Evolutionary conservation across 2,113 vertebrate genomes (phyloP), one percentile per base, ranked within the genome.

Genomic region (Capreolus pygargus): DNA sequence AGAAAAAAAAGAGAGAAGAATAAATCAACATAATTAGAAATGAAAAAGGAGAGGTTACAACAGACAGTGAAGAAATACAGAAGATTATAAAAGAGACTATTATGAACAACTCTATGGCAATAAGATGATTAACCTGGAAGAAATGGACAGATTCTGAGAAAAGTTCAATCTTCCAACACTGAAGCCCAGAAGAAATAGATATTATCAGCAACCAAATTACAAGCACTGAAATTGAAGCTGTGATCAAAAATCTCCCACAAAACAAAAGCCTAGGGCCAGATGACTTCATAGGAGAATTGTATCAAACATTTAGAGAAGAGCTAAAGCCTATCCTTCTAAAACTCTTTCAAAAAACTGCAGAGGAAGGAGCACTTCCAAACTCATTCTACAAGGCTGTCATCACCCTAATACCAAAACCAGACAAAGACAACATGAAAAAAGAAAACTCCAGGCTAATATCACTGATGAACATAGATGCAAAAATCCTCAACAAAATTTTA

Each of bases 361-460:
- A 67, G 61, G 16, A 67, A 67, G 33, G 61, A 67, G n/a, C 16
- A 67, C 61, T n/a, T 67, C 33, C 16, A 67, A 67, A 67, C 61
- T 67, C 61, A 67, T 64, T n/a, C 30, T 64, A n/a, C 1, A 7
- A 64, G 30, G 15, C 30, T 0, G 0, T 3, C 30, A 64, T 64
- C 30, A n/a, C 61, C 61, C 61, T n/a, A 15, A n/a, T n/a, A 17
- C 30, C 15, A 17, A 64, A 64, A 64, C 15, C 16, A n/a, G 30
- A n/a, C 30, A 64, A n/a, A 64, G 30, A 64, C 7, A 64, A 64
- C 33, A 64, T 0, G 16, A 64, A 64, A n/a, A 64, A 64, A 64
- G 61, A n/a, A 64, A 64, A 64, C 33, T 64, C n/a, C 33, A 64
- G 33, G 33, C 61, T n/a, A 64, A n/a, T 64, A 64, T 64, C 30